Evolutionary conservation across 2,797 vertebrate species (phyloP).

Genomic region (Falco concolor): DNA sequence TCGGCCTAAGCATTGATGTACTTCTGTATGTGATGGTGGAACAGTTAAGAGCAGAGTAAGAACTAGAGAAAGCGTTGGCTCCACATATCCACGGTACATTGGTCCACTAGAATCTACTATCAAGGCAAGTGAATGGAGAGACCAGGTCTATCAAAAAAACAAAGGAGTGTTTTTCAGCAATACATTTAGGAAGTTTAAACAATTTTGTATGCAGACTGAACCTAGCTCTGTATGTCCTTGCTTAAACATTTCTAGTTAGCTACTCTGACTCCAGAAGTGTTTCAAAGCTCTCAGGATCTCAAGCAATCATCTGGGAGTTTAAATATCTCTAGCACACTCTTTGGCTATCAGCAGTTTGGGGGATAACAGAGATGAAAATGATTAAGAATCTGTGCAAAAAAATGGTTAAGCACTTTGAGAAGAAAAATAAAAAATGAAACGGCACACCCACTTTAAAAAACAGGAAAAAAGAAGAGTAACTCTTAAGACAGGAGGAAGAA

Average conservation of each 20-base stretch:
- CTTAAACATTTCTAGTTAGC: background rate
- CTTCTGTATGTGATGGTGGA: constrained; percentile 94
- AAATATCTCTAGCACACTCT: background rate
- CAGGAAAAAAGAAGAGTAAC: background rate
- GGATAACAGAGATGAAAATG: background rate
- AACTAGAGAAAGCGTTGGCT: constrained; percentile 93
- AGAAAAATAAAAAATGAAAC: background rate
- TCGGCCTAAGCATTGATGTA: constrained; percentile 96
- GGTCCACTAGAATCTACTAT: constrained; percentile 98
- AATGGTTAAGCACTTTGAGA: background rate
- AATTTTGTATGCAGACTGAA: background rate
- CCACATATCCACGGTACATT: constrained; percentile 98
- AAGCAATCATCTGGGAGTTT: background rate
- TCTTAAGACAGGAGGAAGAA: background rate
- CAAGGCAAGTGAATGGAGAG: constrained; percentile 94
- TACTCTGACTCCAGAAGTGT: background rate
- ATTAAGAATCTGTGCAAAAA: background rate
- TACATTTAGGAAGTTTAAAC: background rate
- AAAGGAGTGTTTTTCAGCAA: background rate
- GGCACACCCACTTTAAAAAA: background rate
- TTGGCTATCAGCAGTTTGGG: background rate
- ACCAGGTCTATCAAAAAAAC: constrained; percentile 86
- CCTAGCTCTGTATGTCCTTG: background rate
- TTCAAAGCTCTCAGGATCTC: background rate
- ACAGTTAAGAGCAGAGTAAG: constrained; percentile 94